Evolutionary conservation across 2,113 vertebrate genomes (phyloP).

Genomic region (Phainopepla nitens): DNA sequence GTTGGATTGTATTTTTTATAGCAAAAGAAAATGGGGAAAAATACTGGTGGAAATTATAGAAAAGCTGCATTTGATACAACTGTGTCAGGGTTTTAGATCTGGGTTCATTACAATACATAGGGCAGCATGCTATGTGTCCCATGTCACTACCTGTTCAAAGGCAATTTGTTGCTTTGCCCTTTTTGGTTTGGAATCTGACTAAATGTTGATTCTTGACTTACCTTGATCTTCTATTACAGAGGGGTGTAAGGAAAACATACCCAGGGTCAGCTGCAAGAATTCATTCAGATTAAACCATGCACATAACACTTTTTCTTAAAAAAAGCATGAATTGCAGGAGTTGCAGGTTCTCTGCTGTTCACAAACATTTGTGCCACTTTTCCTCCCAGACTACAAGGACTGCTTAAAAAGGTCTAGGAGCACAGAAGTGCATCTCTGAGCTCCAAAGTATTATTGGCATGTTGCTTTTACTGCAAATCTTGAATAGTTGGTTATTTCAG

Average conservation of each 20-base stretch:
- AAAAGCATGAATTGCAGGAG: background rate
- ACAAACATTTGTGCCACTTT: background rate
- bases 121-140: accelerated
- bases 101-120: background rate
- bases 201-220: background rate
- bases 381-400: background rate
- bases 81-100: accelerated
- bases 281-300: background rate
- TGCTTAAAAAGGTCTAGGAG: background rate
- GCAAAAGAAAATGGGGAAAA: background rate
- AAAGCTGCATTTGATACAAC: background rate
- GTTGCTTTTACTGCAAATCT: background rate
- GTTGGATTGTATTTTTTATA: background rate
- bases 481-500: background rate
- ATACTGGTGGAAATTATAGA: background rate
- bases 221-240: background rate
- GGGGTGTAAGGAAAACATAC: background rate
- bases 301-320: background rate
- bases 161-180: background rate
- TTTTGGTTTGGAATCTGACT: background rate
- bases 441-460: background rate
- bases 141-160: background rate
- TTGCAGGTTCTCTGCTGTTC: background rate
- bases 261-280: background rate
- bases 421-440: background rate